Evolutionary conservation across 2,113 vertebrate species (phyloP).

Genomic region (Meleagris gallopavo): DNA sequence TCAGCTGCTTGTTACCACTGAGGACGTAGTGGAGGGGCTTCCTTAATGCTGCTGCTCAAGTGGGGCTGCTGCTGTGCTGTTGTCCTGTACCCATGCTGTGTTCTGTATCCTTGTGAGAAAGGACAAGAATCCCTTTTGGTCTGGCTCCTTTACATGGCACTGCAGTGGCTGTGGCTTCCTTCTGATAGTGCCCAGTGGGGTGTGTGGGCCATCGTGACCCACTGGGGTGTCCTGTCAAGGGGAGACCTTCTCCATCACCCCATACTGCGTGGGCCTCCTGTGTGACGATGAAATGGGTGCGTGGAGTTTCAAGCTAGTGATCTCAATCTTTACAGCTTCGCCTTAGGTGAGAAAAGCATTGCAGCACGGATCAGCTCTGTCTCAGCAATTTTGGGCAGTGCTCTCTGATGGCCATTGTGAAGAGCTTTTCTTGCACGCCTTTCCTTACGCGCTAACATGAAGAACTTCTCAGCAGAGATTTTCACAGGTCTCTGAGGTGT

Average conservation of each 20-base stretch:
- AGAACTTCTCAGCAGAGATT: neutral
- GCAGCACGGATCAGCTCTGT: neutral
- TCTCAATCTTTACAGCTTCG: neutral
- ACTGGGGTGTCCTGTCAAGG: neutral
- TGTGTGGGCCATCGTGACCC: rapidly evolving
- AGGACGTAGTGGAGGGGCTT: neutral
- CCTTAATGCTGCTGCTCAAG: neutral
- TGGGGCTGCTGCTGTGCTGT: neutral
- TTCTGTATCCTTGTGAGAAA: rapidly evolving
- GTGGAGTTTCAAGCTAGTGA: neutral
- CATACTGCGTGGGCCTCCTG: rapidly evolving
- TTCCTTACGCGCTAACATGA: neutral
- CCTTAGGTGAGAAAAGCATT: neutral
- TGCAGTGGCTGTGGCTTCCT: neutral
- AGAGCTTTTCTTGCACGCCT: neutral
- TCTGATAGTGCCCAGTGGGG: neutral
- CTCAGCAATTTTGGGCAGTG: neutral
- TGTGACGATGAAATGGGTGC: too few species aligned
- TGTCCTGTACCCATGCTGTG: rapidly evolving
- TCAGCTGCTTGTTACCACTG: rapidly evolving
- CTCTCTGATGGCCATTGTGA: rapidly evolving
- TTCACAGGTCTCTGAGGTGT: neutral
- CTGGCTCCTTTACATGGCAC: neutral
- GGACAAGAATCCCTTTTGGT: neutral
- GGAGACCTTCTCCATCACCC: neutral